phyloP scores from a whole-genome alignment of 2,113 vertebrate genomes.

The Lamprotornis superbus region DNA sequence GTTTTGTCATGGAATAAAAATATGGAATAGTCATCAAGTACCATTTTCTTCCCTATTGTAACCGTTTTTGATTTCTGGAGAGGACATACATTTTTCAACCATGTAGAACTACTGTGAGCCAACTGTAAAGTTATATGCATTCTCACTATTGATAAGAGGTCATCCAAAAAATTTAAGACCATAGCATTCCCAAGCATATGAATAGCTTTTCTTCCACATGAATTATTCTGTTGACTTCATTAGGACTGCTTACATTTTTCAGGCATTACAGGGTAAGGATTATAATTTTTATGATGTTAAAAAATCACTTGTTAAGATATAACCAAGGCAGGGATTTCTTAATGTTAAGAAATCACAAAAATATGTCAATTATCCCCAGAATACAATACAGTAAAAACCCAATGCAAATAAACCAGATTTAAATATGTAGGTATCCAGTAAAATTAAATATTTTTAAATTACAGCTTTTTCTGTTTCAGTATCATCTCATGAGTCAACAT shows the following conservation, averaged over 20 bases:
- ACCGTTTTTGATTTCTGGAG: background rate
- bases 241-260: background rate
- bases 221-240: background rate
- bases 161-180: background rate
- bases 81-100: background rate
- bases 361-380: background rate
- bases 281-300: background rate
- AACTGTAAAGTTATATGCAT: background rate
- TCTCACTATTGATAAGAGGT: background rate
- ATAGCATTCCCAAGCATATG: background rate
- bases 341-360: background rate
- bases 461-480: background rate
- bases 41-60: background rate
- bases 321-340: background rate
- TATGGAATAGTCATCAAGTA: background rate
- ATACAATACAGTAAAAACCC: background rate
- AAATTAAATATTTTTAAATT: background rate
- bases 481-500: background rate
- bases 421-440: background rate
- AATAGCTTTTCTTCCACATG: background rate
- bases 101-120: background rate
- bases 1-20: background rate
- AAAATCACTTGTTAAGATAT: background rate
- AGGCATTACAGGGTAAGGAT: background rate
- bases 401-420: background rate